phyloP scores from a whole-genome alignment of 1,140 invertebrate genomes.

The Himalopsyche phryganea region DNA sequence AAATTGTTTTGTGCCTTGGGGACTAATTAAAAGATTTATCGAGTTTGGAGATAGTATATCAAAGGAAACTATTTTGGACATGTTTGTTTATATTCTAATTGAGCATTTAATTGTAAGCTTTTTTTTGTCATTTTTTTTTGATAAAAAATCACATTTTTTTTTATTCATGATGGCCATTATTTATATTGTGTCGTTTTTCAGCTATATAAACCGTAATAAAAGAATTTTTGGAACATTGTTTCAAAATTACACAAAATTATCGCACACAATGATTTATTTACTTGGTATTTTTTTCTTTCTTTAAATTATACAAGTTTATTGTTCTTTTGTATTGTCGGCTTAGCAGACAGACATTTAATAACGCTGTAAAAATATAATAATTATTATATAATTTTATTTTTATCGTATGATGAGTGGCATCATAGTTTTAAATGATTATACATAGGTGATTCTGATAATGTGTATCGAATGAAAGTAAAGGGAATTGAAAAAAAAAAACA shows the following conservation, averaged over 20 bases:
- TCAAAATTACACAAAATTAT: too few species aligned
- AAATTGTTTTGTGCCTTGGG: background rate
- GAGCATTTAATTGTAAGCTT: conserved; percentile 25
- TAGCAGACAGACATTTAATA: background rate
- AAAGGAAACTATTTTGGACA: background rate
- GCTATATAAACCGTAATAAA: too few species aligned
- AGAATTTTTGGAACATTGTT: too few species aligned
- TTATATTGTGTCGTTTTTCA: too few species aligned
- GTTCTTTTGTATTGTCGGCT: too few species aligned
- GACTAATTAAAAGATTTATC: background rate
- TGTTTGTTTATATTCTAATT: conserved; percentile 3
- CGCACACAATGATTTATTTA: conserved; percentile 1
- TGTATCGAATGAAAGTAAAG: too few species aligned
- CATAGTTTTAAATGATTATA: conserved; percentile 18
- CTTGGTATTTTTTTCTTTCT: background rate
- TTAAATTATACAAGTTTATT: background rate
- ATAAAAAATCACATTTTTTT: conserved; percentile 1
- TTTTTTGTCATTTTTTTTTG: conserved; percentile 1
- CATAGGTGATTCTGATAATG: background rate
- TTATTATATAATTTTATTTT: conserved; percentile 19
- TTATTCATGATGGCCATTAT: background rate
- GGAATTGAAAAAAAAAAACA: too few species aligned
- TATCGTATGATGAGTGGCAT: conserved; percentile 24
- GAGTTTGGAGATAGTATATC: background rate
- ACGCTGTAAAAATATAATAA: conserved; percentile 26